Evolutionary conservation across 2,113 vertebrate species (phyloP).

Genomic region (Apistogramma diplotaenia): DNA sequence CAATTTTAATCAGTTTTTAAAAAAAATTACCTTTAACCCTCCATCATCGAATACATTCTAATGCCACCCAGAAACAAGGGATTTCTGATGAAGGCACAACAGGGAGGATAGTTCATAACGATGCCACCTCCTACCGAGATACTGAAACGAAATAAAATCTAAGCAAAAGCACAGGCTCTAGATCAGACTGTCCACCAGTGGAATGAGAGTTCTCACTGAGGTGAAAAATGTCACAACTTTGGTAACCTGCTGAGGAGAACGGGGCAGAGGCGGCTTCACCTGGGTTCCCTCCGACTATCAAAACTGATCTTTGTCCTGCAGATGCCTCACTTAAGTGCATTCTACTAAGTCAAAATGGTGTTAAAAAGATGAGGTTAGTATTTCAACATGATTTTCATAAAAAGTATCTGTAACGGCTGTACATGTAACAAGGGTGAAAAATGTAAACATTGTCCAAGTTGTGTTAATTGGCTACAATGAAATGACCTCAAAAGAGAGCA

Average conservation of each 20-base stretch:
- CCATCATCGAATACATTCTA: constrained; percentile 55
- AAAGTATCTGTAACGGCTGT: neutral
- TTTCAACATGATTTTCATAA: neutral
- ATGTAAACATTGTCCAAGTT: constrained; percentile 56
- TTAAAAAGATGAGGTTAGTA: constrained; percentile 16
- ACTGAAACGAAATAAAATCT: constrained; percentile 3
- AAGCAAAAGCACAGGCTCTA: neutral
- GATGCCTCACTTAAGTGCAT: neutral
- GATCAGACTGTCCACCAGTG: neutral
- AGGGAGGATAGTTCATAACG: neutral
- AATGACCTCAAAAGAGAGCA: neutral
- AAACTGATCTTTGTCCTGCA: neutral
- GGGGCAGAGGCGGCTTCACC: neutral
- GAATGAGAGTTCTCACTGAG: neutral
- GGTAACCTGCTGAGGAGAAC: constrained; percentile 2
- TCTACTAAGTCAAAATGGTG: neutral
- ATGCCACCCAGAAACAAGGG: constrained; percentile 22
- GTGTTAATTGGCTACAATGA: constrained; percentile 7
- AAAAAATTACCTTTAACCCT: neutral
- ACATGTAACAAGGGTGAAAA: neutral
- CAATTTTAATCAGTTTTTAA: constrained; percentile 11
- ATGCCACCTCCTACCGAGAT: neutral
- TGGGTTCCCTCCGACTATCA: neutral
- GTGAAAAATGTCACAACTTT: constrained; percentile 34
- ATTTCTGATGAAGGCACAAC: constrained; percentile 58